Conservation (phyloP, 2,113 vertebrate species). For the Lophochroa leadbeateri region DNA sequence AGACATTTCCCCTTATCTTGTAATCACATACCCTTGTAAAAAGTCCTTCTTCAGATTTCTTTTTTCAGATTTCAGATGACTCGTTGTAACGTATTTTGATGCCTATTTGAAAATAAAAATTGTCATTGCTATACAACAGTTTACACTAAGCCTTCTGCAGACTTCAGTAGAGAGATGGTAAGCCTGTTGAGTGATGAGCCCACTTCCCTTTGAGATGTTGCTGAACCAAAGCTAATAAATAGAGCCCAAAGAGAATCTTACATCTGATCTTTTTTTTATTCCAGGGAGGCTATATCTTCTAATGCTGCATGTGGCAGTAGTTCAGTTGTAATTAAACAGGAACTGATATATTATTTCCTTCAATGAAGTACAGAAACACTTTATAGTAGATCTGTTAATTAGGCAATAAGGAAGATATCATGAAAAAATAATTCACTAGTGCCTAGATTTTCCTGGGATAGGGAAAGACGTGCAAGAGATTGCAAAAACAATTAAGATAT, state of each 20-base stretch:
- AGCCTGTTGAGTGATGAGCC: neutral
- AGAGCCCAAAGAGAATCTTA: neutral
- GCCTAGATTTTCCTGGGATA: neutral
- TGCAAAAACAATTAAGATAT: neutral
- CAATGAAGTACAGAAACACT: constrained; percentile 29
- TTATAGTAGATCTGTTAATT: constrained; percentile 52
- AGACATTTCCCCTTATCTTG: neutral
- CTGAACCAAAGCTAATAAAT: neutral
- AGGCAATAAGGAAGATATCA: constrained; percentile 36
- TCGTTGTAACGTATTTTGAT: neutral
- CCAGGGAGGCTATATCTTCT: neutral
- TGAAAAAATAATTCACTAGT: constrained; percentile 55
- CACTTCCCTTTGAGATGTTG: neutral
- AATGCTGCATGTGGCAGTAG: constrained; percentile 3
- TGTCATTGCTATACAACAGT: neutral
- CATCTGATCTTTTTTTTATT: neutral
- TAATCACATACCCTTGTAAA: neutral
- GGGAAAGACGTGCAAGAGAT: neutral
- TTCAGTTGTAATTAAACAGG: constrained; percentile 60
- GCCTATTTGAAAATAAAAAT: neutral
- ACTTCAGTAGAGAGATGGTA: neutral
- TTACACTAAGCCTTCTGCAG: constrained; percentile 14
- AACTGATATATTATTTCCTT: constrained; percentile 56
- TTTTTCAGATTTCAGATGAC: neutral
- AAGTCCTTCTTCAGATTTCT: neutral